phyloP scores from a whole-genome alignment of 2,797 vertebrate genomes.

The Sebastes baramenuke region DNA sequence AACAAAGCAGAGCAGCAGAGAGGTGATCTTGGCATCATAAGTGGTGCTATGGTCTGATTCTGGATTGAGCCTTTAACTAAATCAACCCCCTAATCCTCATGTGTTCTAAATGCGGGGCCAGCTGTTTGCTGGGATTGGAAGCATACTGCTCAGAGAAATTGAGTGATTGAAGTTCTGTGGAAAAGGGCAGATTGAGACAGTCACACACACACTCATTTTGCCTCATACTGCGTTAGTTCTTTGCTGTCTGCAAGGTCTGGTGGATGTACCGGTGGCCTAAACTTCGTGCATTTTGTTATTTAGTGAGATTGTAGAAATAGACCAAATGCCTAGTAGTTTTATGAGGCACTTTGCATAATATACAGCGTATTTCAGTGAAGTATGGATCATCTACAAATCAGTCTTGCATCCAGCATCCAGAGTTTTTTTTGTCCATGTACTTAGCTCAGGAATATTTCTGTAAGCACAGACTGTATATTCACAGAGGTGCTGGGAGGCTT shows the following conservation, averaged over 20 bases:
- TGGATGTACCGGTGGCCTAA: not conserved
- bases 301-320: not conserved
- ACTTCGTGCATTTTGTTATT: not conserved
- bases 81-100: slow-evolving; percentile 82
- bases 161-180: slow-evolving; percentile 76
- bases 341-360: not conserved
- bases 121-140: slow-evolving; percentile 83
- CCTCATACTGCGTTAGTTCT: slow-evolving; percentile 23
- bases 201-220: slow-evolving; percentile 52
- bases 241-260: not conserved
- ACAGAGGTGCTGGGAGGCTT: slow-evolving; percentile 9
- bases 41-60: slow-evolving; percentile 73
- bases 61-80: slow-evolving; percentile 82
- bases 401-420: not conserved
- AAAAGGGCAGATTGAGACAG: slow-evolving; percentile 65
- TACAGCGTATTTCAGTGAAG: not conserved
- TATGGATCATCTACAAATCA: slow-evolving; percentile 22
- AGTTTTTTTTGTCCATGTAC: slow-evolving; percentile 2
- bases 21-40: slow-evolving; percentile 69
- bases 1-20: slow-evolving; percentile 34
- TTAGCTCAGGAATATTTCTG: slow-evolving; percentile 29
- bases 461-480: slow-evolving; percentile 32
- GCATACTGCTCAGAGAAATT: slow-evolving; percentile 80
- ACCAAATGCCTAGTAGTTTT: not conserved
- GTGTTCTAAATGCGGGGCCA: slow-evolving; percentile 81